Conservation (phyloP, 2,888 invertebrate species). For the Caenorhabditis afra region DNA sequence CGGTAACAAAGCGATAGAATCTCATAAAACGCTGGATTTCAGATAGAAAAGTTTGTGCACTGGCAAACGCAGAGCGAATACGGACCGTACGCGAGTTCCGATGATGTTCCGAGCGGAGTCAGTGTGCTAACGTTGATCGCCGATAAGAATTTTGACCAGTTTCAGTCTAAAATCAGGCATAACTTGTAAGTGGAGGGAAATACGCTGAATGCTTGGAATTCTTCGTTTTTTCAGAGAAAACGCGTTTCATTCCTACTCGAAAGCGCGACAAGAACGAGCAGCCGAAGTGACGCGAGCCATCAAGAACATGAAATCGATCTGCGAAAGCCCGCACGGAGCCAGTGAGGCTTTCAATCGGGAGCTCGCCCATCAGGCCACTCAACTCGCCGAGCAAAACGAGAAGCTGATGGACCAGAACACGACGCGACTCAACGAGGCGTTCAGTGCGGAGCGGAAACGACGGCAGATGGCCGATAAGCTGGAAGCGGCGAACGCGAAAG, state of each 20-base stretch:
- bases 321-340: constrained; percentile 23
- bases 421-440: not conserved
- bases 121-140: constrained; percentile 11
- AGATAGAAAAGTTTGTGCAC: constrained; percentile 56
- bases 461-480: constrained; percentile 28
- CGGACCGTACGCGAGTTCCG: not conserved
- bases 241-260: constrained; percentile 8
- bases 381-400: constrained; percentile 7
- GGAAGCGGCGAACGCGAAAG: constrained; percentile 24
- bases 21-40: too few species aligned
- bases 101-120: constrained; percentile 8
- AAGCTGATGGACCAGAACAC: not conserved
- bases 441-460: constrained; percentile 9
- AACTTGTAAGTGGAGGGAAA: constrained; percentile 25
- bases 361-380: constrained; percentile 16
- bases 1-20: too few species aligned
- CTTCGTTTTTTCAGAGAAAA: constrained; percentile 3
- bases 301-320: constrained; percentile 27
- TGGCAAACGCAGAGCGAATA: constrained; percentile 27
- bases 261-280: constrained; percentile 35
- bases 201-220: not conserved
- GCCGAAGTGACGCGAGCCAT: constrained; percentile 22
- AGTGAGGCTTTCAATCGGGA: constrained; percentile 35
- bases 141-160: constrained; percentile 6
- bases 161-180: not conserved